Evolutionary conservation across 2,797 vertebrate species (phyloP).

Genomic region (Ispidina lecontei): DNA sequence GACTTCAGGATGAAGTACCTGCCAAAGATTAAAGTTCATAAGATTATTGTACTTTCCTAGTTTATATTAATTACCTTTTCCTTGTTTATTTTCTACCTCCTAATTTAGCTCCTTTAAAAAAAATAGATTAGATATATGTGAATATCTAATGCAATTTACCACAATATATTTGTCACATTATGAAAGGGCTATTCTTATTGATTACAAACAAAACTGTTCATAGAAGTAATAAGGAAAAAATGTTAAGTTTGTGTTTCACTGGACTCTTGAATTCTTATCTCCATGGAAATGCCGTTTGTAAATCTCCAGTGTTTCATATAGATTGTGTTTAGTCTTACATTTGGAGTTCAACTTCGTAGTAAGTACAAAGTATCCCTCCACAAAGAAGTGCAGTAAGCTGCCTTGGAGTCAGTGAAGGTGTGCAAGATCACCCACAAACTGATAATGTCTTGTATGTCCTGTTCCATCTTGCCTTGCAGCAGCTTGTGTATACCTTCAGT

Average conservation of each 20-base stretch:
- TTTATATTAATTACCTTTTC: not conserved
- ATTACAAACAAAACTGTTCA: not conserved
- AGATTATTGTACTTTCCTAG: not conserved
- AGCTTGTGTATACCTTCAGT: not conserved
- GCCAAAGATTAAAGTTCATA: not conserved
- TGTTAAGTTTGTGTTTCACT: not conserved
- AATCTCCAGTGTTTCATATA: not conserved
- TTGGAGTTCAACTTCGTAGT: not conserved
- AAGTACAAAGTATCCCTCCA: not conserved
- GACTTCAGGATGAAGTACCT: not conserved
- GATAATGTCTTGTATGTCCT: not conserved
- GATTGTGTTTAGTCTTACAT: not conserved
- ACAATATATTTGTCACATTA: not conserved
- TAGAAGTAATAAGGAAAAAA: not conserved
- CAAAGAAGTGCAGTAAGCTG: not conserved
- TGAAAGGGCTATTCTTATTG: not conserved
- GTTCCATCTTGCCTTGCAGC: not conserved
- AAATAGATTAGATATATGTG: not conserved
- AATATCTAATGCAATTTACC: not conserved
- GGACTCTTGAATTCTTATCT: not conserved
- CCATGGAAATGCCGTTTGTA: not conserved
- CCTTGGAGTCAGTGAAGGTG: not conserved
- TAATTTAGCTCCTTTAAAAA: not conserved
- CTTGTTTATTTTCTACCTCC: not conserved
- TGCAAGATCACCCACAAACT: not conserved